Conservation (phyloP, 2,113 vertebrate genomes). For the Rhinolophus ferrumequinum region DNA sequence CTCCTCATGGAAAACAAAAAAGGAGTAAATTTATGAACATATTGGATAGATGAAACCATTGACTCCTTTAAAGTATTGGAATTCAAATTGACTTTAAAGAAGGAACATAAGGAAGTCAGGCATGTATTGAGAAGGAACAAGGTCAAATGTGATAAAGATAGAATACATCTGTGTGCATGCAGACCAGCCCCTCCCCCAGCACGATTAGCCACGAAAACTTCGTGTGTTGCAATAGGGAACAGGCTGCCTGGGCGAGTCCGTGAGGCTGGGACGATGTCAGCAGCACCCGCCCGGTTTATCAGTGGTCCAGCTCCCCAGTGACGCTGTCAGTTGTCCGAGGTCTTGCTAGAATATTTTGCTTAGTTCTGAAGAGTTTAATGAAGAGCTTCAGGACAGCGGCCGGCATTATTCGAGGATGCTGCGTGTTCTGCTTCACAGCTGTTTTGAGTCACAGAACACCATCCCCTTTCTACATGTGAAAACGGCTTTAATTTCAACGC, state of each 20-base stretch:
- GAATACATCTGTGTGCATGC: fast-evolving
- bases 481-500: too few species aligned
- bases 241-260: fast-evolving
- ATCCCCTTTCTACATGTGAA: too few species aligned
- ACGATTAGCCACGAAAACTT: background rate
- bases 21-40: background rate
- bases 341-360: background rate
- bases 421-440: background rate
- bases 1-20: background rate
- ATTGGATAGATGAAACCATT: background rate
- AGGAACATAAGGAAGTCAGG: background rate
- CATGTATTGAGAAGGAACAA: background rate
- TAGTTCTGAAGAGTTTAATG: background rate
- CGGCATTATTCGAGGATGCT: background rate
- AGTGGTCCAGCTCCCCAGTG: fast-evolving
- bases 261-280: background rate
- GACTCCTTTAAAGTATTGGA: background rate
- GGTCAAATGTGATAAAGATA: background rate
- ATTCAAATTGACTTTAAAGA: background rate
- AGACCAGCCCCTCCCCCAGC: background rate
- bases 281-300: too few species aligned
- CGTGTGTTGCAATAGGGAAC: fast-evolving
- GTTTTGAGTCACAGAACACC: too few species aligned
- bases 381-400: fast-evolving
- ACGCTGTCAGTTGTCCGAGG: too few species aligned